Evolutionary conservation across 2,888 invertebrate genomes (phyloP).

Genomic region (Linyphia triangularis): DNA sequence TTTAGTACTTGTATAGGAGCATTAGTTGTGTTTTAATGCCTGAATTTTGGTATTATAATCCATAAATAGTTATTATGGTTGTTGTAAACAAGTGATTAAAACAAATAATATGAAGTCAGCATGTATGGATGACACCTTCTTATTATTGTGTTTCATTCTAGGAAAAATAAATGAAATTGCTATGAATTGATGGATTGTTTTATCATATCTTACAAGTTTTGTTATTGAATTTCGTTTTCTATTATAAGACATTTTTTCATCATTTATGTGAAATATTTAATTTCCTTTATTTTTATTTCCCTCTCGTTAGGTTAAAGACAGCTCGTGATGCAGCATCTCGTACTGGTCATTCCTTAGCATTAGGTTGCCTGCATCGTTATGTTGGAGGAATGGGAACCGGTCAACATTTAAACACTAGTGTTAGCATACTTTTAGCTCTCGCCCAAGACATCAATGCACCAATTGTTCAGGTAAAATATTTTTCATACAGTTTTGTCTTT

Average conservation of each 20-base stretch:
- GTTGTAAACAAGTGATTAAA: too few species aligned
- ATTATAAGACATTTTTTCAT: background rate
- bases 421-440: conserved; percentile 94
- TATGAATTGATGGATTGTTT: too few species aligned
- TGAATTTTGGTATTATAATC: too few species aligned
- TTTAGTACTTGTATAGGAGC: too few species aligned
- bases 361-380: conserved; percentile 97
- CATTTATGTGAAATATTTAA: too few species aligned
- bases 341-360: conserved; percentile 91
- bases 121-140: too few species aligned
- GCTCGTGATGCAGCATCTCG: conserved; percentile 92
- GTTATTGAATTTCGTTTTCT: background rate
- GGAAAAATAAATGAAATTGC: too few species aligned
- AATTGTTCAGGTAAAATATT: conserved; percentile 88
- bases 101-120: too few species aligned
- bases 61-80: too few species aligned
- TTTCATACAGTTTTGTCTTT: too few species aligned
- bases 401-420: conserved; percentile 95
- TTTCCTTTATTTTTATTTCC: conserved; percentile 66
- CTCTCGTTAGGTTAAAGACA: conserved; percentile 83
- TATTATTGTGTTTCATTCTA: too few species aligned
- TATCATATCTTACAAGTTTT: background rate
- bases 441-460: conserved; percentile 96
- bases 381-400: conserved; percentile 97
- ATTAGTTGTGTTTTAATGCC: too few species aligned